A percentile compares a stretch with the other conserved stretches of the same genome.
phyloP scores from a whole-genome alignment of 2,888 invertebrate species.

The Tetranychus truncatus region DNA sequence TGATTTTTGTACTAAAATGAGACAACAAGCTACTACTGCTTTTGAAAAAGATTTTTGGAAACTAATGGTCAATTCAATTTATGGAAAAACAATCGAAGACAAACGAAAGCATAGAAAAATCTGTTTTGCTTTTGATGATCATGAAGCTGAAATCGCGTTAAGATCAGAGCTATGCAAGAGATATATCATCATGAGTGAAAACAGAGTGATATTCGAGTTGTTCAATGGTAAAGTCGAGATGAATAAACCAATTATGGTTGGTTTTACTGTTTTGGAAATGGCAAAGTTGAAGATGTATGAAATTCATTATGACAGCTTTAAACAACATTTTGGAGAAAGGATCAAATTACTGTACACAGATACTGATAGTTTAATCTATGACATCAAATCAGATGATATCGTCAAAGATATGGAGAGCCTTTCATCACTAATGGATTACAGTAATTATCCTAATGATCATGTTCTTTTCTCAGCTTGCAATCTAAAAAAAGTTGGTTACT shows the following conservation, averaged over 20 bases:
- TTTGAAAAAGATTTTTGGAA: constrained; percentile 34
- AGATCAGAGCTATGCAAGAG: neutral
- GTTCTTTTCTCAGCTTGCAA: neutral
- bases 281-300: constrained; percentile 24
- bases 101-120: constrained; percentile 25
- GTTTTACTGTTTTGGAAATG: constrained; percentile 28
- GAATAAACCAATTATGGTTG: constrained; percentile 28
- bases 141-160: neutral
- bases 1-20: constrained; percentile 24
- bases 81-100: constrained; percentile 32
- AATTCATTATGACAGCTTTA: neutral
- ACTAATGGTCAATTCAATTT: constrained; percentile 31
- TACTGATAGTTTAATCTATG: neutral
- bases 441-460: neutral
- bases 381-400: neutral
- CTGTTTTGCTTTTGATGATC: neutral
- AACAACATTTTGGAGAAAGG: neutral
- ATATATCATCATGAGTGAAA: neutral
- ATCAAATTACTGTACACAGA: neutral
- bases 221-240: constrained; percentile 21
- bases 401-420: neutral
- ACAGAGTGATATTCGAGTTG: constrained; percentile 17
- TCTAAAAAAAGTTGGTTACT: constrained; percentile 30
- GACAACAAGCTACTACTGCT: constrained; percentile 28
- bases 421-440: neutral